Percentiles rank a stretch among this genome's conserved stretches.
phyloP scores from a whole-genome alignment of 1,140 invertebrate genomes.

The Drosophila sp. region DNA sequence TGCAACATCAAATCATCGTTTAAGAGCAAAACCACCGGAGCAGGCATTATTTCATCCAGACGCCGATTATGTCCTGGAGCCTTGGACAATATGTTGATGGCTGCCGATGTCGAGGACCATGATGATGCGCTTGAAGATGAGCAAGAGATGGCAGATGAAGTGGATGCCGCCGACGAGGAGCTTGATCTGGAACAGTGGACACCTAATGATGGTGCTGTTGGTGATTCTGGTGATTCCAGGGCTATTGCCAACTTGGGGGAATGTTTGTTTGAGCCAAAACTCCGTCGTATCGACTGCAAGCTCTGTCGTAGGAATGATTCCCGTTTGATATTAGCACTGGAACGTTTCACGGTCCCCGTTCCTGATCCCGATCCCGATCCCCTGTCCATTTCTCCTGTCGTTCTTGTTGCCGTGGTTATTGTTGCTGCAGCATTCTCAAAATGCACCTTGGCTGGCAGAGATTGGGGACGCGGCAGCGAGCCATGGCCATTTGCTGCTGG shows the following conservation, averaged over 20 bases:
- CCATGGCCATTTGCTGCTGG: constrained; percentile 10
- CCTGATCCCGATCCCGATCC: too few species aligned
- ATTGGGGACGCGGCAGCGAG: constrained; percentile 47
- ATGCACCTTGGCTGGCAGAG: constrained; percentile 54
- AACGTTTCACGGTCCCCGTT: constrained; percentile 21
- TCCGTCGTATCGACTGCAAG: constrained; percentile 64
- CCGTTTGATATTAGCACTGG: constrained; percentile 41
- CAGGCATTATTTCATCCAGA: constrained; percentile 42
- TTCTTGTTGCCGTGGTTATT: neutral
- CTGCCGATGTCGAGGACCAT: constrained; percentile 35
- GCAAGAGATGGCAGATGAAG: constrained; percentile 16
- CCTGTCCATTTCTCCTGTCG: too few species aligned
- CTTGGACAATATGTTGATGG: constrained; percentile 34
- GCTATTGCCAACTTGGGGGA: constrained; percentile 27
- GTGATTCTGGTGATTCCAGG: constrained; percentile 7
- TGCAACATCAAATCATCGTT: constrained; percentile 21
- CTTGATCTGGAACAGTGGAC: constrained; percentile 5
- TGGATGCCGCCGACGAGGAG: constrained; percentile 9
- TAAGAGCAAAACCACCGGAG: constrained; percentile 42
- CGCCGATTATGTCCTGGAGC: constrained; percentile 45
- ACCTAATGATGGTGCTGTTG: constrained; percentile 7
- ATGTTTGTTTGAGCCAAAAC: constrained; percentile 58
- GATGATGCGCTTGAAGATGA: constrained; percentile 26
- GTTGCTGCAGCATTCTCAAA: constrained; percentile 23
- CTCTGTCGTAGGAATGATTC: constrained; percentile 67